Percentiles rank a stretch among this genome's conserved stretches.
Conservation (phyloP, 2,888 invertebrate species). For the Corythucha ciliata region DNA sequence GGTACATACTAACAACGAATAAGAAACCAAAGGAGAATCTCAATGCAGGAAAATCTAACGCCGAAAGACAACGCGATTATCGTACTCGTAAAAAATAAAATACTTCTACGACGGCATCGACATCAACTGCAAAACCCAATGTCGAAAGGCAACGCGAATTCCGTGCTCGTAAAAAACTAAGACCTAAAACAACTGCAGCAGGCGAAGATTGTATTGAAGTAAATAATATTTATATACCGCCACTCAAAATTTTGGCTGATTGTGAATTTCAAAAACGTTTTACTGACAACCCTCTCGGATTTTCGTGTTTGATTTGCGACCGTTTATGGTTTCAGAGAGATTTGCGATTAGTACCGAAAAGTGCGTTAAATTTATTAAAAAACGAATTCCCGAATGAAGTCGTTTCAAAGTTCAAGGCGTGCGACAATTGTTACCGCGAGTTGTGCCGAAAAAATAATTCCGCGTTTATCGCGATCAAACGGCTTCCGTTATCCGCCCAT, state of each 20-base stretch:
- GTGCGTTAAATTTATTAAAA: not conserved
- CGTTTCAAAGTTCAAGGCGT: slow-evolving; percentile 8
- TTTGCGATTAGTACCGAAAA: slow-evolving; percentile 1
- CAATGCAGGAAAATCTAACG: slow-evolving; percentile 12
- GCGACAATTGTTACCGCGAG: slow-evolving; percentile 5
- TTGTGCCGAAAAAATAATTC: slow-evolving; percentile 10
- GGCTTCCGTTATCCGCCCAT: slow-evolving; percentile 1
- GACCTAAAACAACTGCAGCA: not conserved
- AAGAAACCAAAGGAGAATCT: slow-evolving; percentile 8
- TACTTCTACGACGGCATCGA: slow-evolving; percentile 12
- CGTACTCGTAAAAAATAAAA: slow-evolving; percentile 4
- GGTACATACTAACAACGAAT: no score
- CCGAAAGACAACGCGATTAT: no score
- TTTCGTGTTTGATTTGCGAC: no score
- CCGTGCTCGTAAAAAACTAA: slow-evolving; percentile 7
- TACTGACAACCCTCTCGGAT: no score
- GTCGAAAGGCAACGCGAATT: slow-evolving; percentile 6
- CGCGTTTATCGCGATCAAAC: slow-evolving; percentile 7
- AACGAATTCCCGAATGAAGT: slow-evolving; percentile 6
- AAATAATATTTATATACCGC: slow-evolving; percentile 2
- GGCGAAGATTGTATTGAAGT: not conserved
- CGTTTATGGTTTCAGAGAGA: not conserved
- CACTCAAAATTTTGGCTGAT: slow-evolving; percentile 6
- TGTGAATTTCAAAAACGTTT: slow-evolving; percentile 12
- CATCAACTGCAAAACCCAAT: slow-evolving; percentile 9